Evolutionary conservation across 2,113 vertebrate genomes (phyloP).

Genomic region (Potamarius usumacintae): DNA sequence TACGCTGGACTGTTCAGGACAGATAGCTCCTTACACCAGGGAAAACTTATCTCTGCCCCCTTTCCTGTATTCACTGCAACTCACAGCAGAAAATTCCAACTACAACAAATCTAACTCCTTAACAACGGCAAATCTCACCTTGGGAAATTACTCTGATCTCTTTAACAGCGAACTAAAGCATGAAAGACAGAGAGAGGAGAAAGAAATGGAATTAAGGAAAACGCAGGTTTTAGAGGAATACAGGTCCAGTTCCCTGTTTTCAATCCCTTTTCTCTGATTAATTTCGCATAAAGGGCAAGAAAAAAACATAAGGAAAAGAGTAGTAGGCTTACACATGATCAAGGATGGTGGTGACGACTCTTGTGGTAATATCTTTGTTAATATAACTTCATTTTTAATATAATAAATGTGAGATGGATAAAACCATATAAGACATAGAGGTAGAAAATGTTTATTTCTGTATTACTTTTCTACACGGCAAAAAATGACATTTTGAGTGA

Average conservation of each 20-base stretch:
- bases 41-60: slow-evolving; percentile 32
- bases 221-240: background rate
- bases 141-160: slow-evolving; percentile 7
- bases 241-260: background rate
- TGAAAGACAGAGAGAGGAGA: slow-evolving; percentile 8
- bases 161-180: slow-evolving; percentile 34
- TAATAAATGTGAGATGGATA: background rate
- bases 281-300: background rate
- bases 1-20: background rate
- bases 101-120: slow-evolving; percentile 36
- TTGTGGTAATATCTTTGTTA: background rate
- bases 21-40: slow-evolving; percentile 1
- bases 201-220: background rate
- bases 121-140: slow-evolving; percentile 1
- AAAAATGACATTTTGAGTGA: background rate
- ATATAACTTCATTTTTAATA: background rate
- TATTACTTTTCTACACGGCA: background rate
- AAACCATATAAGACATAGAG: background rate
- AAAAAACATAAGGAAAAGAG: background rate
- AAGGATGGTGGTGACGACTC: background rate
- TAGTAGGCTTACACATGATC: background rate
- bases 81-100: slow-evolving; percentile 31
- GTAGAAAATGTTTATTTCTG: background rate
- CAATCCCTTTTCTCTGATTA: background rate
- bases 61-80: slow-evolving; percentile 24